phyloP scores from a whole-genome alignment of 2,797 vertebrate genomes.

The Oreortyx pictus region DNA sequence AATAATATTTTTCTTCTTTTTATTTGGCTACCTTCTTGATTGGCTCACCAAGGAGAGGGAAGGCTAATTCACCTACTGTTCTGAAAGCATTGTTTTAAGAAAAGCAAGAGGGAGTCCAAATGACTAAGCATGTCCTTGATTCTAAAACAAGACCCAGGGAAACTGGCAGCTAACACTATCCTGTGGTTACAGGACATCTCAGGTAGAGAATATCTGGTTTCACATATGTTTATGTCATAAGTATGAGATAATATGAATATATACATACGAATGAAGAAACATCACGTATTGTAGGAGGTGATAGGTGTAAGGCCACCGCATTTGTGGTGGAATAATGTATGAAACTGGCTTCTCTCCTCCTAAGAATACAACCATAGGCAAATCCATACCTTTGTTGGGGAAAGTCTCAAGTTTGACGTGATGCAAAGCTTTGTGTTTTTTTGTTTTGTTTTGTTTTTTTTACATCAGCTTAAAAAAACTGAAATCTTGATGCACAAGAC shows the following conservation, averaged over 20 bases:
- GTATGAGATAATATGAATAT: no score
- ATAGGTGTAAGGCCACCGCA: background rate
- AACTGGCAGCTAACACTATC: no score
- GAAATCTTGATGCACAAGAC: background rate
- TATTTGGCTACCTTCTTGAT: background rate
- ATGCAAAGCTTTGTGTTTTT: background rate
- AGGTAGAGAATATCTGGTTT: background rate
- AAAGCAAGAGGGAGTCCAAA: background rate
- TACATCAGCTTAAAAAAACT: background rate
- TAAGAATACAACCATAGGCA: no score
- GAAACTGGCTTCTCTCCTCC: background rate
- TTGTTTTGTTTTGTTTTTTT: background rate
- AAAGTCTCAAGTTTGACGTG: background rate
- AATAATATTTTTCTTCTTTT: background rate
- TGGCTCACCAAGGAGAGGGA: background rate
- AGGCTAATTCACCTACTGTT: background rate
- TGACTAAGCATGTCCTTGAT: background rate
- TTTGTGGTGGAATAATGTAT: background rate
- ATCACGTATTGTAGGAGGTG: background rate
- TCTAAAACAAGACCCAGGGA: background rate
- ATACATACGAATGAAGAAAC: background rate
- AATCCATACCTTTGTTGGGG: background rate
- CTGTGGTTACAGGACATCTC: background rate
- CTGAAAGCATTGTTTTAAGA: background rate
- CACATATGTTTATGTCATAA: background rate